A percentile compares a stretch with the other conserved stretches of the same genome.
These are phyloP conservation scores for Plotosus lineatus DNA, from an alignment of 2,113 vertebrate species.

Conservation along the genomic window DNA sequence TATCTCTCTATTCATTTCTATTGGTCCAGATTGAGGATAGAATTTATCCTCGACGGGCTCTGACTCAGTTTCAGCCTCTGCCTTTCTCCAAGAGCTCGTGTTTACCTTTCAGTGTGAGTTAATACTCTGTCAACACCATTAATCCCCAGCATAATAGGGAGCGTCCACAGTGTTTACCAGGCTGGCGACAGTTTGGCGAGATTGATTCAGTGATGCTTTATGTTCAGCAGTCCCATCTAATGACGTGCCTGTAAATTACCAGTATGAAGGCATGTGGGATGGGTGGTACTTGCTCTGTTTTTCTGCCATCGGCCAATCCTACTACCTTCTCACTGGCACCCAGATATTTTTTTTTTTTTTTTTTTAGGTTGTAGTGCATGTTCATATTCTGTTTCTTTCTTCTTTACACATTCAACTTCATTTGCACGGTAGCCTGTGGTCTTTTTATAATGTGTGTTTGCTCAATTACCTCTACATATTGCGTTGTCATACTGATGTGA, in stretches of 20 bases:
- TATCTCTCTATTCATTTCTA: constrained; percentile 34
- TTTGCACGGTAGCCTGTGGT: constrained; percentile 7
- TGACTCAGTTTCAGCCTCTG: constrained; percentile 49
- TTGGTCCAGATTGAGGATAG: constrained; percentile 33
- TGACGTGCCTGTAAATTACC: constrained; percentile 56
- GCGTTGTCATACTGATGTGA: background rate
- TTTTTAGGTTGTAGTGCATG: background rate
- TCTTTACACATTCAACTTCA: background rate
- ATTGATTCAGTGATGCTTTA: constrained; percentile 62
- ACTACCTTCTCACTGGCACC: background rate
- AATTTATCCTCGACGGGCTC: constrained; percentile 52
- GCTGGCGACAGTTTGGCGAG: constrained; percentile 47
- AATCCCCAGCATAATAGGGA: constrained; percentile 59
- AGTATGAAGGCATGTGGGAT: constrained; percentile 28
- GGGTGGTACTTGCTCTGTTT: constrained; percentile 5
- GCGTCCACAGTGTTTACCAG: constrained; percentile 57
- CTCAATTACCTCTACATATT: constrained; percentile 27
- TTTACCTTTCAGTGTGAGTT: constrained; percentile 60
- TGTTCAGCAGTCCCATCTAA: constrained; percentile 55
- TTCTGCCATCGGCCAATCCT: background rate
- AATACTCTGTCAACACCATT: constrained; percentile 61
- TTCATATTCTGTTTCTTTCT: background rate
- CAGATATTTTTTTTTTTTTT: background rate
- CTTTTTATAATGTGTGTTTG: constrained; percentile 29
- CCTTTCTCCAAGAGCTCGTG: constrained; percentile 49